Evolutionary conservation across 2,113 vertebrate species (phyloP).

Genomic region (Heliornis fulica): DNA sequence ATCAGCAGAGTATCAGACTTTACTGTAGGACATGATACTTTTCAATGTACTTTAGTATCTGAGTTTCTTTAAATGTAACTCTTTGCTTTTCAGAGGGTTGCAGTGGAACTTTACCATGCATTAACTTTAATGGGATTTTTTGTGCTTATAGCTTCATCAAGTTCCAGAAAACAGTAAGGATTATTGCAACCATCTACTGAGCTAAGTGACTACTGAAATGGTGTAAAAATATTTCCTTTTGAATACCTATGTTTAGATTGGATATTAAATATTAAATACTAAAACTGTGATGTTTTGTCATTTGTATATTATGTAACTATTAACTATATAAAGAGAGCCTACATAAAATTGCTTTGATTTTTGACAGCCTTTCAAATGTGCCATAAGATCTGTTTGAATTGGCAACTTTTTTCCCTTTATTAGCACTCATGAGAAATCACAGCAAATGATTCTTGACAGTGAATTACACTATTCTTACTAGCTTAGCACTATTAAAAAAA

Average conservation of each 20-base stretch:
- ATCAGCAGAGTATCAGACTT: background rate
- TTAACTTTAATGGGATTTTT: conserved; percentile 12
- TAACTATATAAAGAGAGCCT: conserved; percentile 21
- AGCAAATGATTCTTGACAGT: background rate
- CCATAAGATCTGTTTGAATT: background rate
- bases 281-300: conserved; percentile 54
- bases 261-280: conserved; percentile 44
- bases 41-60: conserved; percentile 37
- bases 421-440: background rate
- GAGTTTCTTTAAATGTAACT: background rate
- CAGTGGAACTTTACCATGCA: background rate
- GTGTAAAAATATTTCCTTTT: conserved; percentile 39
- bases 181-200: background rate
- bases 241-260: conserved; percentile 55
- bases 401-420: background rate
- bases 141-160: background rate
- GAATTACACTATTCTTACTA: background rate
- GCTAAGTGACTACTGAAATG: conserved; percentile 53
- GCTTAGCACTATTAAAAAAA: background rate
- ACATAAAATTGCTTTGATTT: conserved; percentile 43
- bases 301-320: conserved; percentile 51
- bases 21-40: conserved; percentile 23
- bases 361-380: conserved; percentile 41
- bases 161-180: background rate
- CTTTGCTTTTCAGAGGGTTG: conserved; percentile 1